Conservation (phyloP, 2,797 vertebrate genomes). For the Euphonia xanthogaster region DNA sequence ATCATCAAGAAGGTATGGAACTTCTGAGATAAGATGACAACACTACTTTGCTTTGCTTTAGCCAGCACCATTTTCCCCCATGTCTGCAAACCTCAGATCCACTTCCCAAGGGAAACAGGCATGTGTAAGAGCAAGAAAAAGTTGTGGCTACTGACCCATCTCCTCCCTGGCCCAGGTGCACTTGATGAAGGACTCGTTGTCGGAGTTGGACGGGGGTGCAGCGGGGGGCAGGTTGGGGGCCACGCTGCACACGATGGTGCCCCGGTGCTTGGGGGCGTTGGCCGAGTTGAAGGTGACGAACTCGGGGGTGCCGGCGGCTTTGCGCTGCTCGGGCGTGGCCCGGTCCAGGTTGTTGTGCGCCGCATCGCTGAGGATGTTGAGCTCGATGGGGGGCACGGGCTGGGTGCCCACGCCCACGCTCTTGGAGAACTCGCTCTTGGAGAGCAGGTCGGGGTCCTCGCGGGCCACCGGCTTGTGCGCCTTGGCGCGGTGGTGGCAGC, state of each 20-base stretch:
- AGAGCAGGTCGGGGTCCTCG: conserved; percentile 90
- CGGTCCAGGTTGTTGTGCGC: conserved; percentile 80
- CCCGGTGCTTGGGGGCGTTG: conserved; percentile 75
- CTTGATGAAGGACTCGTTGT: conserved; percentile 89
- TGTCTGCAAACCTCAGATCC: background rate
- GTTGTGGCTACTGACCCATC: conserved; percentile 80
- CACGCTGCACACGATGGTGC: conserved; percentile 92
- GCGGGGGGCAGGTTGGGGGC: conserved; percentile 89
- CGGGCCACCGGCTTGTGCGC: conserved; percentile 84
- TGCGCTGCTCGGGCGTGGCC: conserved; percentile 70
- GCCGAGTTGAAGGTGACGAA: conserved; percentile 74
- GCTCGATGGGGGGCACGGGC: conserved; percentile 80
- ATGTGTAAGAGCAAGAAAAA: background rate
- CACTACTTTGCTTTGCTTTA: background rate
- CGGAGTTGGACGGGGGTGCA: conserved; percentile 80
- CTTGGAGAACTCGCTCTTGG: conserved; percentile 81
- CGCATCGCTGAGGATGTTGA: conserved; percentile 76
- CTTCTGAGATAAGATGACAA: too few species aligned
- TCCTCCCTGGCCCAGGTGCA: conserved; percentile 91
- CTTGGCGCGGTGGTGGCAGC: conserved; percentile 78
- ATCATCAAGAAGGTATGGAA: too few species aligned
- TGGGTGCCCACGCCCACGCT: conserved; percentile 79
- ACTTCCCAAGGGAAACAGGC: background rate
- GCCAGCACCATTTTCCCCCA: background rate
- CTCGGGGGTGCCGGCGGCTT: conserved; percentile 64